These are phyloP conservation scores for Lepidurus packardi DNA, from an alignment of 1,140 invertebrate genomes.

Conservation along the genomic window DNA sequence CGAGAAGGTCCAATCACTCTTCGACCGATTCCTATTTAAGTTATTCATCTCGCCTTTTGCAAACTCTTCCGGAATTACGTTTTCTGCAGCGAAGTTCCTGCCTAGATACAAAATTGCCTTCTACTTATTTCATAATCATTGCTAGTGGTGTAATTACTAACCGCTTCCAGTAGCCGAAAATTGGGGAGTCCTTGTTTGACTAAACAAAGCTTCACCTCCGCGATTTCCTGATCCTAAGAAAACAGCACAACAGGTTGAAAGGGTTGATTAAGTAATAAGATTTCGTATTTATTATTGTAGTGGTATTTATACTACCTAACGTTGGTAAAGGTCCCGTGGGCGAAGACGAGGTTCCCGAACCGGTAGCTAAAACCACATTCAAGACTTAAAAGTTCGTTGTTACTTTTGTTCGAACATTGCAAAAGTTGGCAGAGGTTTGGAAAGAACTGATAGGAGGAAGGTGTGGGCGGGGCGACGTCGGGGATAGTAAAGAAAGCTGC, in stretches of 20 bases:
- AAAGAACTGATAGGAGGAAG: neutral
- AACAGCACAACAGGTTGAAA: too few species aligned
- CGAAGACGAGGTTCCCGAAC: neutral
- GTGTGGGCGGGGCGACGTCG: neutral
- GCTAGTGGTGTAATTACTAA: neutral
- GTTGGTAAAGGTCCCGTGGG: neutral
- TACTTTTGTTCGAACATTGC: neutral
- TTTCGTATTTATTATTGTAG: too few species aligned
- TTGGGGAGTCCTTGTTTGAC: neutral
- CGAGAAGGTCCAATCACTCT: neutral
- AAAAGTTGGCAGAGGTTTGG: neutral
- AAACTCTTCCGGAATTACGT: neutral
- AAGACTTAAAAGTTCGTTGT: neutral
- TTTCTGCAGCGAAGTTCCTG: neutral
- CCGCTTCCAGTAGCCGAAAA: conserved; percentile 9
- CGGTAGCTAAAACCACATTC: neutral
- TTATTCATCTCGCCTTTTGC: neutral
- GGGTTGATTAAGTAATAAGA: too few species aligned
- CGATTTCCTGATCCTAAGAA: neutral
- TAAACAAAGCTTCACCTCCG: neutral
- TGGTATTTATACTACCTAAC: neutral
- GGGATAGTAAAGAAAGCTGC: conserved; percentile 18
- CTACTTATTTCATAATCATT: too few species aligned
- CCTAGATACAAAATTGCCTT: neutral
- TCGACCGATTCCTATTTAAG: neutral